These are phyloP conservation scores for Neelides folsomi DNA, from an alignment of 2,888 invertebrate genomes.

Conservation along the genomic window DNA sequence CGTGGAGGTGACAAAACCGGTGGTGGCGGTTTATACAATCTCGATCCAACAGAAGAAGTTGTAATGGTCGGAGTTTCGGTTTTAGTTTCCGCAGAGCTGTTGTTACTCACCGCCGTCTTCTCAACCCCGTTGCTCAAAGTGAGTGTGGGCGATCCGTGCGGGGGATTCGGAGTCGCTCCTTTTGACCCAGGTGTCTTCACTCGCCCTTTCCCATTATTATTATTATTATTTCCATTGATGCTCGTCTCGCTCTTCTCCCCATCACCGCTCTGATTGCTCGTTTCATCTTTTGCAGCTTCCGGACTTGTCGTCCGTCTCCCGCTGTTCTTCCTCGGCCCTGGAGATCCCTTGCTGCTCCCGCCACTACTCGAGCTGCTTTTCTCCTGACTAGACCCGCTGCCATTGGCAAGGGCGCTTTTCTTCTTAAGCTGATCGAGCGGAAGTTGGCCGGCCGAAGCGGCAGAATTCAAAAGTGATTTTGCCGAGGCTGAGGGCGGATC, in stretches of 20 bases:
- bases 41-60: too few species aligned
- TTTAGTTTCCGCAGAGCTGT: too few species aligned
- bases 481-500: slow-evolving; percentile 53
- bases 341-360: slow-evolving; percentile 5
- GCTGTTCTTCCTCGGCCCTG: slow-evolving; percentile 5
- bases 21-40: too few species aligned
- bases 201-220: background rate
- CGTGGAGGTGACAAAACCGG: too few species aligned
- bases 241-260: too few species aligned
- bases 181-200: slow-evolving; percentile 17
- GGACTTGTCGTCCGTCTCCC: background rate
- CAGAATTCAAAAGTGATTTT: slow-evolving; percentile 1
- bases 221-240: too few species aligned
- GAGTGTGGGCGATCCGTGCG: background rate
- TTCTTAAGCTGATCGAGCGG: too few species aligned
- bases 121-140: background rate
- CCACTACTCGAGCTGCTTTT: slow-evolving; percentile 6
- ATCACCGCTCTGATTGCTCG: too few species aligned
- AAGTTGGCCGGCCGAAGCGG: background rate
- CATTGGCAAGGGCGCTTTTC: too few species aligned
- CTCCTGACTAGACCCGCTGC: background rate
- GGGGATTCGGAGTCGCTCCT: slow-evolving; percentile 14
- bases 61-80: too few species aligned
- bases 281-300: too few species aligned
- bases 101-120: slow-evolving; percentile 16